phyloP scores from a whole-genome alignment of 92 coral and sea anemone genomes.

The Galaxea fascicularis region DNA sequence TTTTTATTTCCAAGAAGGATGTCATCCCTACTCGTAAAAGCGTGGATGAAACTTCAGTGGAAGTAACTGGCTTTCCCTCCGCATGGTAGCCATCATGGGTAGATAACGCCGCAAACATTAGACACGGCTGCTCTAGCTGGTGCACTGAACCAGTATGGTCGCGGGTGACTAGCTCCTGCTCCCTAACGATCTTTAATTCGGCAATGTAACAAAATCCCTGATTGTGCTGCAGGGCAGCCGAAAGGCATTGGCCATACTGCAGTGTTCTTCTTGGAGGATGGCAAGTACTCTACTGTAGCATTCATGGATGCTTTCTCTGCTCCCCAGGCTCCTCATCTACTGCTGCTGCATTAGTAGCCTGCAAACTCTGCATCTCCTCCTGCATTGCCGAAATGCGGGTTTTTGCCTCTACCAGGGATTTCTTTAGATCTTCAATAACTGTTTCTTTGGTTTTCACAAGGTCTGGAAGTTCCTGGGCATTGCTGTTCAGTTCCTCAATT shows the following conservation, averaged over 20 bases:
- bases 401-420: slow-evolving; percentile 4
- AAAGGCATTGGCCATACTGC: slow-evolving; percentile 46
- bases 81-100: too few species aligned
- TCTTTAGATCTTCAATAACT: background rate
- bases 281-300: background rate
- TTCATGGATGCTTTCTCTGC: slow-evolving; percentile 25
- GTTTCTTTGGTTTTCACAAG: slow-evolving; percentile 1
- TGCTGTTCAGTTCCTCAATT: slow-evolving; percentile 13
- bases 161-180: background rate
- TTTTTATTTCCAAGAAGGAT: slow-evolving; percentile 19
- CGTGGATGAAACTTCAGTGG: background rate
- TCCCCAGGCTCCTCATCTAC: slow-evolving; percentile 5
- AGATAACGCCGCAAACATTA: too few species aligned
- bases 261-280: background rate
- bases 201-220: slow-evolving; percentile 44
- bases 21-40: slow-evolving; percentile 17
- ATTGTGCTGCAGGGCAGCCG: slow-evolving; percentile 41
- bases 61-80: background rate
- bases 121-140: too few species aligned
- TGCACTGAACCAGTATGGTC: too few species aligned
- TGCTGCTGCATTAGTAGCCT: slow-evolving; percentile 16
- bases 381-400: background rate
- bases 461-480: slow-evolving; percentile 26
- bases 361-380: slow-evolving; percentile 12
- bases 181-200: slow-evolving; percentile 19